Percentiles rank a stretch among this genome's conserved stretches.
phyloP scores from a whole-genome alignment of 2,888 invertebrate species.

The Aporophyla lueneburgensis region DNA sequence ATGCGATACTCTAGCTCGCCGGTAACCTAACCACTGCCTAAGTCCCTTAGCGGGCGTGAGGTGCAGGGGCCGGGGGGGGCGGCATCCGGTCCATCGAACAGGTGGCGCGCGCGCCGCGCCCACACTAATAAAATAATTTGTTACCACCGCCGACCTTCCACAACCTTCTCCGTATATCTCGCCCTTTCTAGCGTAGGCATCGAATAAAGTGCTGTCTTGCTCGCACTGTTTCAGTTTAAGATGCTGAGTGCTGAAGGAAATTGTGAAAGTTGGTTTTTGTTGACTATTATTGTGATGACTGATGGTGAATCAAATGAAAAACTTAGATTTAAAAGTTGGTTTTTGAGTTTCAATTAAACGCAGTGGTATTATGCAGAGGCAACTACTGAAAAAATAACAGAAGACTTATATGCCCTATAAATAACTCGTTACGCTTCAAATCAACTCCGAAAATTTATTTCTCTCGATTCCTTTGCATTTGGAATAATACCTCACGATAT shows the following conservation, averaged over 20 bases:
- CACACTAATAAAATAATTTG: conserved; percentile 88
- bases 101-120: conserved; percentile 86
- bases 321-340: not conserved
- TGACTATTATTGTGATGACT: not conserved
- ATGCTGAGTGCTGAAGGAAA: conserved; percentile 39
- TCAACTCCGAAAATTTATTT: not conserved
- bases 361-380: not conserved
- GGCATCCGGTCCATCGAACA: conserved; percentile 88
- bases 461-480: not conserved
- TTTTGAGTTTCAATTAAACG: not conserved
- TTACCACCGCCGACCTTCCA: conserved; percentile 85
- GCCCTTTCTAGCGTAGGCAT: conserved; percentile 66
- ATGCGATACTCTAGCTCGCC: conserved; percentile 55
- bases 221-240: conserved; percentile 51
- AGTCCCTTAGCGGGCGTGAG: conserved; percentile 63
- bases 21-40: conserved; percentile 70
- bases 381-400: not conserved
- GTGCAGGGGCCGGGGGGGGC: conserved; percentile 73
- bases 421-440: not conserved
- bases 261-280: conserved; percentile 2
- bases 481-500: conserved; percentile 18
- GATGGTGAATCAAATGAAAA: not conserved
- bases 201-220: conserved; percentile 42
- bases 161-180: conserved; percentile 80
- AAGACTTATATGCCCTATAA: no score